Percentiles rank a stretch among this genome's conserved stretches.
Conservation (phyloP, 1,140 invertebrate genomes). For the Chlorops oryzae region DNA sequence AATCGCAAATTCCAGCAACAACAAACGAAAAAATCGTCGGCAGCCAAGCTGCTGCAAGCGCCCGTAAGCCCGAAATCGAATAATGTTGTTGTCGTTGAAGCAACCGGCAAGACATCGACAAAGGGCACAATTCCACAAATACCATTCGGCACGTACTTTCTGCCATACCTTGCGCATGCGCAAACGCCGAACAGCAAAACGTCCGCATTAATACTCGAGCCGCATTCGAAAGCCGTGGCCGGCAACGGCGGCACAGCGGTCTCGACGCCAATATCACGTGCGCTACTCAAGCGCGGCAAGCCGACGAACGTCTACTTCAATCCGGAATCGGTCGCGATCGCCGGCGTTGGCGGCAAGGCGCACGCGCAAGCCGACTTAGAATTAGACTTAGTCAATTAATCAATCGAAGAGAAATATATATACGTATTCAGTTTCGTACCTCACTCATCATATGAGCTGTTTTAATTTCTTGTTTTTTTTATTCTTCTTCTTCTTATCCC, state of each 20-base stretch:
- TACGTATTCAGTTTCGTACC: too few relatives aligned
- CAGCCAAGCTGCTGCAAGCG: conserved; percentile 5
- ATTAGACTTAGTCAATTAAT: conserved; percentile 48
- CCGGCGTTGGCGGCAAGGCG: conserved; percentile 62
- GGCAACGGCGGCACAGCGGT: conserved; percentile 60
- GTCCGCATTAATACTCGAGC: conserved; percentile 55
- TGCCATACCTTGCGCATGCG: conserved; percentile 27
- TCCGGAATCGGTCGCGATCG: conserved; percentile 62
- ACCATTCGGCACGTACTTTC: conserved; percentile 37
- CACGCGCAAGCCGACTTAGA: conserved; percentile 61
- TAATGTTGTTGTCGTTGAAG: conserved; percentile 34
- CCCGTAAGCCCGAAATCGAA: background rate
- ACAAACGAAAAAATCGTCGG: conserved; percentile 1
- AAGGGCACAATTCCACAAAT: conserved; percentile 35
- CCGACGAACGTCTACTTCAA: conserved; percentile 55
- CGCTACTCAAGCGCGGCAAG: conserved; percentile 51
- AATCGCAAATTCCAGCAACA: conserved; percentile 14
- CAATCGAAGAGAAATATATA: too few relatives aligned
- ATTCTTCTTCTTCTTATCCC: too few relatives aligned
- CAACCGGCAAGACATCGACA: conserved; percentile 38
- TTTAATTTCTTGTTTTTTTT: too few relatives aligned
- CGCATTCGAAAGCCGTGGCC: conserved; percentile 57
- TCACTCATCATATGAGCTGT: too few relatives aligned
- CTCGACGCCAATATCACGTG: conserved; percentile 59
- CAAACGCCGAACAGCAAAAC: conserved; percentile 21